phyloP scores from a whole-genome alignment of 2,113 vertebrate species.

The Psilopogon haemacephalus region DNA sequence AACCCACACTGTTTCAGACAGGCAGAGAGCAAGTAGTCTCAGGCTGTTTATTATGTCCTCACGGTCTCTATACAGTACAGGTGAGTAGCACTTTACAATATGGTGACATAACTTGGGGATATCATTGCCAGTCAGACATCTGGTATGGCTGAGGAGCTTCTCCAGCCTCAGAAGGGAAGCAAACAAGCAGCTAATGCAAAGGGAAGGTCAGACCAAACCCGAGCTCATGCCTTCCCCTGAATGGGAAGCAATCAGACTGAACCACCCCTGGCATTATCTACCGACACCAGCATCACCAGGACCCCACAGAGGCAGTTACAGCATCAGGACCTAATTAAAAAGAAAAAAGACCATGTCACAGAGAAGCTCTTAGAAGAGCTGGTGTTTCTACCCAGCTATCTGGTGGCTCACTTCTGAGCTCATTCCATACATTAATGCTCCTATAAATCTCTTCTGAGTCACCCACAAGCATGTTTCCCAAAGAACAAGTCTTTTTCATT shows the following conservation, averaged over 20 bases:
- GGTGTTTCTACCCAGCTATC: not conserved
- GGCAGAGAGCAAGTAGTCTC: not conserved
- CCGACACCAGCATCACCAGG: not conserved
- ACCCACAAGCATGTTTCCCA: not conserved
- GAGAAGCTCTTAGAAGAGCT: not conserved
- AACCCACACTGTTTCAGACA: not conserved
- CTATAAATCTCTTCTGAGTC: not conserved
- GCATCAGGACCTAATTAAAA: not conserved
- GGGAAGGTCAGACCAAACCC: not conserved
- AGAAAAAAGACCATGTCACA: not conserved
- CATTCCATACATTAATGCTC: fast-evolving
- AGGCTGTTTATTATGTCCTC: conserved; percentile 62
- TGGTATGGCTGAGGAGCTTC: conserved; percentile 5
- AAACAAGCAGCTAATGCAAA: not conserved
- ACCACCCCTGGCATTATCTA: not conserved
- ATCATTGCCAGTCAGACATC: not conserved
- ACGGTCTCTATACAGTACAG: conserved; percentile 32
- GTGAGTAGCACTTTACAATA: conserved; percentile 15
- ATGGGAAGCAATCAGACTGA: not conserved
- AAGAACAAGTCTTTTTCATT: not conserved
- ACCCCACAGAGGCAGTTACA: not conserved
- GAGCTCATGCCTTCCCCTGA: not conserved
- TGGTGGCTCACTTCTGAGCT: not conserved
- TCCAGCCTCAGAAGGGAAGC: not conserved
- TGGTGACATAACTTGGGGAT: not conserved